Evolutionary conservation across 2,113 vertebrate genomes (phyloP).

Genomic region (Odobenus rosmarus): DNA sequence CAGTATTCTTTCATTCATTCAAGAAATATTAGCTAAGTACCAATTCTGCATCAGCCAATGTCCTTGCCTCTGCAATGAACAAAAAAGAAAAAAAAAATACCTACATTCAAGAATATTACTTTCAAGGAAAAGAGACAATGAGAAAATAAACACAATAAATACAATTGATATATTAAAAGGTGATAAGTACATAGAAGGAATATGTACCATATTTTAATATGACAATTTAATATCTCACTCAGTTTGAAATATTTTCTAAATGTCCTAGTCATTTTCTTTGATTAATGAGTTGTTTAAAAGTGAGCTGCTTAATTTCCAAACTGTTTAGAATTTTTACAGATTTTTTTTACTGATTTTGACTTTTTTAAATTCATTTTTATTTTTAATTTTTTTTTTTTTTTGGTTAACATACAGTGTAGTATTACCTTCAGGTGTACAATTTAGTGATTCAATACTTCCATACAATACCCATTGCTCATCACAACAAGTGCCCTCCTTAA

Average conservation of each 20-base stretch:
- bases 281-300: background rate
- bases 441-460: background rate
- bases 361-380: background rate
- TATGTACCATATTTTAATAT: background rate
- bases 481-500: background rate
- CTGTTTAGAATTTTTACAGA: background rate
- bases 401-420: background rate
- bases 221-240: background rate
- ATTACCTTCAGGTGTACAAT: background rate
- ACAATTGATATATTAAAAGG: background rate
- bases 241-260: slow-evolving; percentile 13
- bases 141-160: slow-evolving; percentile 1
- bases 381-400: background rate
- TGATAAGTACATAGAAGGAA: background rate
- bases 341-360: background rate
- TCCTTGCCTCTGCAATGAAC: background rate
- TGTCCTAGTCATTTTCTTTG: background rate
- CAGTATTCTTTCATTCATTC: background rate
- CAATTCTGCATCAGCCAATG: background rate
- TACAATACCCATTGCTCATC: background rate
- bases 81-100: background rate
- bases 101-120: background rate
- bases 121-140: background rate
- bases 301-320: background rate
- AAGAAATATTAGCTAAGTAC: background rate